phyloP scores from a whole-genome alignment of 2,797 vertebrate genomes.

The Lagocephalus sceleratus region DNA sequence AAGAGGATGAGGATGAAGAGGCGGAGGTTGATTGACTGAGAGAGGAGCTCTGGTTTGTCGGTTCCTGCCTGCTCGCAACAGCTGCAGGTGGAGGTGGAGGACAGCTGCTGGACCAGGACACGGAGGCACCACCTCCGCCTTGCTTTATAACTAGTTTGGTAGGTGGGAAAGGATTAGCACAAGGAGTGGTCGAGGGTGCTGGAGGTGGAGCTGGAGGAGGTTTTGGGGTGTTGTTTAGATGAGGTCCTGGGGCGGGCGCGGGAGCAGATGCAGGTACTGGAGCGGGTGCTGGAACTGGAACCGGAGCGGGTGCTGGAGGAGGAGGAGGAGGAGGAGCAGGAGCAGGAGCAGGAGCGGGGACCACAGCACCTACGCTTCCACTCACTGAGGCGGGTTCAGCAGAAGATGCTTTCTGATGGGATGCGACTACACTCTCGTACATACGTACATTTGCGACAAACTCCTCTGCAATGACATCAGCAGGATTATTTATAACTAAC shows the following conservation, averaged over 20 bases:
- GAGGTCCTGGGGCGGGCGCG: conserved; percentile 27
- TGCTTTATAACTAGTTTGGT: conserved; percentile 93
- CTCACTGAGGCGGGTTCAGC: conserved; percentile 47
- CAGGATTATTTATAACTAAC: not conserved
- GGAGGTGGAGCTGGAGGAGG: conserved; percentile 21
- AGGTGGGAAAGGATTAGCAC: conserved; percentile 67
- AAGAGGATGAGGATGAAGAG: conserved; percentile 45
- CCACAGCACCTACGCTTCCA: conserved; percentile 25
- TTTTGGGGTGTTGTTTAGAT: not conserved
- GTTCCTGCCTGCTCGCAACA: conserved; percentile 25
- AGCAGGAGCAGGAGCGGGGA: conserved; percentile 25
- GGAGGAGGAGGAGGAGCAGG: conserved; percentile 23
- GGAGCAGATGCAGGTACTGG: conserved; percentile 26
- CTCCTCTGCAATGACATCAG: conserved; percentile 78
- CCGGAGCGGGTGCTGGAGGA: conserved; percentile 31
- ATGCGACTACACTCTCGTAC: conserved; percentile 62
- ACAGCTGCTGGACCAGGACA: conserved; percentile 83
- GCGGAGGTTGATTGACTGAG: conserved; percentile 47
- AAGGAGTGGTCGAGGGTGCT: conserved; percentile 31
- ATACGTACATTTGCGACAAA: conserved; percentile 79
- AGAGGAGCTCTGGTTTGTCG: conserved; percentile 46
- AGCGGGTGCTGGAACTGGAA: conserved; percentile 20
- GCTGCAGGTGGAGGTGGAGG: conserved; percentile 53
- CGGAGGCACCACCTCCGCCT: conserved; percentile 81
- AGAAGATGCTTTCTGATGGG: conserved; percentile 49